These are phyloP conservation scores for Theretra japonica DNA, from an alignment of 2,888 invertebrate species.

Conservation along the genomic window DNA sequence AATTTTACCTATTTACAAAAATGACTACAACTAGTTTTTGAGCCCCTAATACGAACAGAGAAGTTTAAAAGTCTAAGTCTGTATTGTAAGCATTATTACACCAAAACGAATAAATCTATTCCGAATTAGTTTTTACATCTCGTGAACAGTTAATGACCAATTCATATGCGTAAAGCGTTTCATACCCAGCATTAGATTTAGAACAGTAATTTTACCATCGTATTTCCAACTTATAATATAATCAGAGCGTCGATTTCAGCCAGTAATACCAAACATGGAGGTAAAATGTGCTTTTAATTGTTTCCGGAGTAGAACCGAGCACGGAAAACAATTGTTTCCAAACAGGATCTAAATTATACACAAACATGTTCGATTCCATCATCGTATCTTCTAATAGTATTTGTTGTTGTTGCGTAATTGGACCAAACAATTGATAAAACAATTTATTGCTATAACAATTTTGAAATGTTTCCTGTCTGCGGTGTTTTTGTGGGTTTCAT, in stretches of 20 bases:
- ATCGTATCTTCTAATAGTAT: background rate
- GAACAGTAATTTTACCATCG: background rate
- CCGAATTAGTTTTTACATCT: too few relatives aligned
- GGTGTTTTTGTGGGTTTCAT: background rate
- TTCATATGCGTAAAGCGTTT: background rate
- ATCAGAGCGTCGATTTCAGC: background rate
- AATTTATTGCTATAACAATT: background rate
- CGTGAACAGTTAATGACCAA: too few relatives aligned
- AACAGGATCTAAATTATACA: constrained; percentile 10
- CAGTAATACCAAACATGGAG: background rate
- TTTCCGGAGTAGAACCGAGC: background rate
- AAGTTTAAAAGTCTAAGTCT: too few relatives aligned
- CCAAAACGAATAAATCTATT: too few relatives aligned
- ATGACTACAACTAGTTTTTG: too few relatives aligned
- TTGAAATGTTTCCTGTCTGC: background rate
- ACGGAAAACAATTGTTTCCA: background rate
- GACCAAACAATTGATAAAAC: background rate
- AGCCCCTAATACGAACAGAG: too few relatives aligned
- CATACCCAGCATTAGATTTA: background rate
- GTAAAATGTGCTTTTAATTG: background rate
- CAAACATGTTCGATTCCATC: background rate
- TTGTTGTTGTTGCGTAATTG: background rate
- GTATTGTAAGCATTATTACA: too few relatives aligned
- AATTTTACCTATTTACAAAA: too few relatives aligned
- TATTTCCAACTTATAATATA: background rate